Conservation (phyloP, 2,888 invertebrate genomes). For the Dryobotodes eremita region DNA sequence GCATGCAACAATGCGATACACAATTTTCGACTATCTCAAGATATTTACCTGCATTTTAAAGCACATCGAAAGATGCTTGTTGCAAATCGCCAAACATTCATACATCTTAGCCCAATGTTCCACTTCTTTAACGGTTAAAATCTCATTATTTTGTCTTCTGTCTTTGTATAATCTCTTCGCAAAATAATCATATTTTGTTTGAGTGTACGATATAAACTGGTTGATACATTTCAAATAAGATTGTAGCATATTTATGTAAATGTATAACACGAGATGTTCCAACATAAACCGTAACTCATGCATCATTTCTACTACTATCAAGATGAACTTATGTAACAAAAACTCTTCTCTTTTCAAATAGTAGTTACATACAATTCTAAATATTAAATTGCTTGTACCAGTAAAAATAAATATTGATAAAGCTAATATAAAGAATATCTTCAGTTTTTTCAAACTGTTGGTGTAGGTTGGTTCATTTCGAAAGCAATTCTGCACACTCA, state of each 20-base stretch:
- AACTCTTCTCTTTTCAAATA: neutral
- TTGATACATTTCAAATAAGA: constrained; percentile 25
- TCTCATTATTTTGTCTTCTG: neutral
- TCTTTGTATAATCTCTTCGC: constrained; percentile 20
- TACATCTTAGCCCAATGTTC: constrained; percentile 24
- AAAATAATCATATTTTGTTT: constrained; percentile 2
- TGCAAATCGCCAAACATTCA: constrained; percentile 13
- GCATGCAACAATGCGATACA: neutral
- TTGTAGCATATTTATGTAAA: constrained; percentile 7
- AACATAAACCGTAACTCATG: constrained; percentile 22
- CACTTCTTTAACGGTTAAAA: constrained; percentile 14
- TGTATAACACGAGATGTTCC: constrained; percentile 19
- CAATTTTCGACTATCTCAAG: neutral
- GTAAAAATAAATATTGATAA: neutral
- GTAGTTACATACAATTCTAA: constrained; percentile 7
- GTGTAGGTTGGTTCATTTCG: neutral
- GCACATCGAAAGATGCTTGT: constrained; percentile 23
- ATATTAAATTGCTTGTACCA: neutral
- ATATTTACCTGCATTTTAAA: constrained; percentile 32
- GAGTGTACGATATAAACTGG: constrained; percentile 8
- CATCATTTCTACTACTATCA: constrained; percentile 5
- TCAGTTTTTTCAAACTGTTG: constrained; percentile 8
- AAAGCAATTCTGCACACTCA: neutral
- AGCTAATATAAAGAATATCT: neutral
- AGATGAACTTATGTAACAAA: neutral